phyloP scores from a whole-genome alignment of 1,140 invertebrate species.

The Nasonia longicornis region DNA sequence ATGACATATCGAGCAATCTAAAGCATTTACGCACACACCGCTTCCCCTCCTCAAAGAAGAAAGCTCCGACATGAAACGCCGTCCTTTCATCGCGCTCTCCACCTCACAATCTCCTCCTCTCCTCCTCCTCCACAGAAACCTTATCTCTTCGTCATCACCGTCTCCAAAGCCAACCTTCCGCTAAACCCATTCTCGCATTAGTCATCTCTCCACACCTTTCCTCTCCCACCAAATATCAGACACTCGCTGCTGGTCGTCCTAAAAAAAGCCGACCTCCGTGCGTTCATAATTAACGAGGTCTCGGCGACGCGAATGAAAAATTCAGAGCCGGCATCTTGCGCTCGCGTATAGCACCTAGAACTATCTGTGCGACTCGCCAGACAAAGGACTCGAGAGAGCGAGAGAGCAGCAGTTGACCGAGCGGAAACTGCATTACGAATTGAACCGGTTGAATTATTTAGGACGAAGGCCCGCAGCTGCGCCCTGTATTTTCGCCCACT shows the following conservation, averaged over 20 bases:
- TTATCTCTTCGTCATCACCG: too few species aligned
- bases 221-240: neutral
- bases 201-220: neutral
- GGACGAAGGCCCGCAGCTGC: neutral
- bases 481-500: neutral
- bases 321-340: constrained; percentile 25
- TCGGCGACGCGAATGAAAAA: constrained; percentile 25
- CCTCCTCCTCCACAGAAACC: too few species aligned
- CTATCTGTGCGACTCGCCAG: neutral
- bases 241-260: neutral
- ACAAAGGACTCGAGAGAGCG: constrained; percentile 21
- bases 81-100: too few species aligned
- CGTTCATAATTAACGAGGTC: constrained; percentile 20
- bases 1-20: too few species aligned
- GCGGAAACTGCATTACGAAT: constrained; percentile 32
- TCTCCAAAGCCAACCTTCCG: neutral
- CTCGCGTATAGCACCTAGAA: neutral
- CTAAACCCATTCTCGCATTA: too few species aligned
- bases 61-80: too few species aligned
- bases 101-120: too few species aligned
- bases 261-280: neutral
- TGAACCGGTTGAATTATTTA: constrained; percentile 37
- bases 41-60: too few species aligned
- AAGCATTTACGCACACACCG: too few species aligned
- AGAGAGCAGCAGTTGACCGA: neutral